Percentiles rank a stretch among this genome's conserved stretches.
phyloP scores from a whole-genome alignment of 2,888 invertebrate species.

The Drosophila tripunctata region DNA sequence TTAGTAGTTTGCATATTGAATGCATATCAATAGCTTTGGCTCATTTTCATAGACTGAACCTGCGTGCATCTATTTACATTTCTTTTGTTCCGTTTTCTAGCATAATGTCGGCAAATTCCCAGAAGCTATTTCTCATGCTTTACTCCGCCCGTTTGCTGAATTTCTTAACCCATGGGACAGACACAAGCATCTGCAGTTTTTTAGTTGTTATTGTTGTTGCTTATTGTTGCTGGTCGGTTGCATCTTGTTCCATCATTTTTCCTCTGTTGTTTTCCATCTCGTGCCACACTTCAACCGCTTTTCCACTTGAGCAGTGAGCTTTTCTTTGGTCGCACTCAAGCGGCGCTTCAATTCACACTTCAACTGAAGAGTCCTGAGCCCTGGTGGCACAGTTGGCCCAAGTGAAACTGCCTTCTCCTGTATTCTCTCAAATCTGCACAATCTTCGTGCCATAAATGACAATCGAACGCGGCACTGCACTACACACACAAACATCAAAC shows the following conservation, averaged over 20 bases:
- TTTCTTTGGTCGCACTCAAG: constrained; percentile 73
- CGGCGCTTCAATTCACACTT: constrained; percentile 77
- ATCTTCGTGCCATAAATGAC: constrained; percentile 58
- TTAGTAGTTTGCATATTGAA: neutral
- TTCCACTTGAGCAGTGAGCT: constrained; percentile 67
- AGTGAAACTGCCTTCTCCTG: constrained; percentile 7
- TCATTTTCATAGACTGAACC: constrained; percentile 37
- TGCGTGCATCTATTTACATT: constrained; percentile 22
- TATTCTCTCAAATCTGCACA: neutral
- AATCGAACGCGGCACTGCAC: constrained; percentile 63
- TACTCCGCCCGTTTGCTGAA: neutral
- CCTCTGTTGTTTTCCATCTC: constrained; percentile 50
- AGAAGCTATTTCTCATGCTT: constrained; percentile 23
- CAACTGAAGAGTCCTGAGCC: constrained; percentile 57
- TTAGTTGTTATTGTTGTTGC: constrained; percentile 18
- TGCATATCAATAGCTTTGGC: constrained; percentile 38
- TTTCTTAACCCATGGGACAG: constrained; percentile 31
- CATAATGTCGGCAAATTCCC: constrained; percentile 41
- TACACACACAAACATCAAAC: constrained; percentile 1
- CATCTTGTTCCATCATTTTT: constrained; percentile 56
- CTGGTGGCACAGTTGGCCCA: constrained; percentile 16
- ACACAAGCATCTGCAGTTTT: constrained; percentile 45
- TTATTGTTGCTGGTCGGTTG: constrained; percentile 52
- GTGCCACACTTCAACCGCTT: constrained; percentile 49
- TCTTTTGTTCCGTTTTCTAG: constrained; percentile 25